Evolutionary conservation across 92 coral and sea anemone species (phyloP).

Genomic region (Desmophyllum pertusum): DNA sequence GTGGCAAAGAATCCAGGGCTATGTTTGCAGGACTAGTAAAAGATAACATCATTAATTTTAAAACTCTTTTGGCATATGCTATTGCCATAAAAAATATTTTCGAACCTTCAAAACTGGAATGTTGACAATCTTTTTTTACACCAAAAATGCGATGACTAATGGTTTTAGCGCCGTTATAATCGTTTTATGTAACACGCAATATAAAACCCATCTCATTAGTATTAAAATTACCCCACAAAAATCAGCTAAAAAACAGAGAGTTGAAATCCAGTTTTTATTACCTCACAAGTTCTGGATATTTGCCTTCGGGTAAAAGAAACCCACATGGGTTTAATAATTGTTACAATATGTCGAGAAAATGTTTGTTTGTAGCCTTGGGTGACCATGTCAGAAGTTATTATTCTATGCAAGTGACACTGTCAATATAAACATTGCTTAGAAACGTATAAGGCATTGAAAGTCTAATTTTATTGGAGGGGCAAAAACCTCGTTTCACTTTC

Average conservation of each 20-base stretch:
- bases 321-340: not conserved
- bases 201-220: not conserved
- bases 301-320: not conserved
- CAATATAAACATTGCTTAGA: not conserved
- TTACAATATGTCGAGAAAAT: not conserved
- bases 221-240: not conserved
- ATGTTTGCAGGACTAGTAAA: not conserved
- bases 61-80: not conserved
- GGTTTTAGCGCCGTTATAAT: not conserved
- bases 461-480: not conserved
- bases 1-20: not conserved
- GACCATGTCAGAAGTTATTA: not conserved
- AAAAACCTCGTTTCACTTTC: not conserved
- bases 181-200: not conserved
- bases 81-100: not conserved
- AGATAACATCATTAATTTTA: too few species aligned
- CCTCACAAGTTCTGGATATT: not conserved
- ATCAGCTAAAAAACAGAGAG: not conserved
- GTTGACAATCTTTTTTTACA: not conserved
- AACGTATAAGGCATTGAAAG: not conserved
- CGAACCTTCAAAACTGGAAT: not conserved
- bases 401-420: not conserved
- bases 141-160: not conserved
- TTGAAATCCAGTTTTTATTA: not conserved
- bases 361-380: not conserved